Evolutionary conservation across 2,113 vertebrate genomes (phyloP).

Genomic region (Tetrax tetrax): DNA sequence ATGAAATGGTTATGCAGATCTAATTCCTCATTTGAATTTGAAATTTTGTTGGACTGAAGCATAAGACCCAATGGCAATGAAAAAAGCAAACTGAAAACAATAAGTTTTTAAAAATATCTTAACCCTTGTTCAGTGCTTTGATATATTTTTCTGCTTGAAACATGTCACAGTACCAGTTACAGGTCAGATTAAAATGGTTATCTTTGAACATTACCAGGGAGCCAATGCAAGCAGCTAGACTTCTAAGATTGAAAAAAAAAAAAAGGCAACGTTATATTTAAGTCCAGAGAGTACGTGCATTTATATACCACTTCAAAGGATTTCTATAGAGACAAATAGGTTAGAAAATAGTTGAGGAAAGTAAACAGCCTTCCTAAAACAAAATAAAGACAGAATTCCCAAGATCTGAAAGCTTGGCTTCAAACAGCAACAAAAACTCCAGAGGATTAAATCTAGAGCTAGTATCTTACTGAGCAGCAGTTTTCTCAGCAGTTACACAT

Average conservation of each 20-base stretch:
- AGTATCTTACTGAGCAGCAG: background rate
- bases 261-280: background rate
- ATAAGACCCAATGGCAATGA: background rate
- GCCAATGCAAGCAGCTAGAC: background rate
- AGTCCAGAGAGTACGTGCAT: background rate
- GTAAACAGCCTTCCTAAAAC: slow-evolving; percentile 11
- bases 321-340: background rate
- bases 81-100: background rate
- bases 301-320: background rate
- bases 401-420: slow-evolving; percentile 8
- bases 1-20: background rate
- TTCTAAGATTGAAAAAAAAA: background rate
- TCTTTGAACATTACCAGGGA: background rate
- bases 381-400: background rate
- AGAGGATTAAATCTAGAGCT: background rate
- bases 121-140: background rate
- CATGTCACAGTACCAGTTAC: background rate
- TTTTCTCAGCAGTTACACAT: background rate
- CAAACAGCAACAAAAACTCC: slow-evolving; percentile 8
- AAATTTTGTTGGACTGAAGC: background rate
- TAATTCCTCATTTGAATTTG: background rate
- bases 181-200: background rate
- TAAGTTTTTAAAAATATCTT: background rate
- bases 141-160: background rate
- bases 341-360: background rate